These are phyloP conservation scores for Drosophila lutescens DNA, from an alignment of 2,888 invertebrate genomes.

Conservation along the genomic window DNA sequence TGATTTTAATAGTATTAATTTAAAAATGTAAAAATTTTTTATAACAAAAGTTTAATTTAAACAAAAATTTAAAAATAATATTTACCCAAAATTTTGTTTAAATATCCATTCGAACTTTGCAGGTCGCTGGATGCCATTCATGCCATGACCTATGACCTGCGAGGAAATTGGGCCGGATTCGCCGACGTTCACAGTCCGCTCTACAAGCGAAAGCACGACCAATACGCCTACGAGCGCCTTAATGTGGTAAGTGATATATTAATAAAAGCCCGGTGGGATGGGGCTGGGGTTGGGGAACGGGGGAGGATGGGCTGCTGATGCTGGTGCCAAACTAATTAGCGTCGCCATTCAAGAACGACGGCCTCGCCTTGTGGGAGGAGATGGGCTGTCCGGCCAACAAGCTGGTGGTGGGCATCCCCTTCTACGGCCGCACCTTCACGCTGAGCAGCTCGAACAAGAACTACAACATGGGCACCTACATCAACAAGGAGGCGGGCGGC, in stretches of 20 bases:
- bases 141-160: conserved; percentile 93
- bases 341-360: conserved; percentile 89
- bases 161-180: conserved; percentile 96
- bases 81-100: too few relatives aligned
- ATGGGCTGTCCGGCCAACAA: conserved; percentile 95
- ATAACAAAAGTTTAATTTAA: too few relatives aligned
- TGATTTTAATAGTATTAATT: neutral
- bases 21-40: too few relatives aligned
- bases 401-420: conserved; percentile 94
- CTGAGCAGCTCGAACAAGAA: conserved; percentile 92
- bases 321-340: conserved; percentile 23
- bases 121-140: conserved; percentile 92
- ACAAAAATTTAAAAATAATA: too few relatives aligned
- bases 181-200: conserved; percentile 95
- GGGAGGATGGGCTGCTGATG: neutral
- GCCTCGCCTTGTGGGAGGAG: conserved; percentile 93
- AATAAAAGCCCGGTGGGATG: too few relatives aligned
- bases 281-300: too few relatives aligned
- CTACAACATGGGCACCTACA: conserved; percentile 93
- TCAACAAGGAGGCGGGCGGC: conserved; percentile 95
- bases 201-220: conserved; percentile 93
- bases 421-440: conserved; percentile 94
- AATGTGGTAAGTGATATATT: conserved; percentile 88
- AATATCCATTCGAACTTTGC: conserved; percentile 8
- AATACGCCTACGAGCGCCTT: conserved; percentile 94